Evolutionary conservation across 2,797 vertebrate species (phyloP).

Genomic region (Amphiprion clarkii): DNA sequence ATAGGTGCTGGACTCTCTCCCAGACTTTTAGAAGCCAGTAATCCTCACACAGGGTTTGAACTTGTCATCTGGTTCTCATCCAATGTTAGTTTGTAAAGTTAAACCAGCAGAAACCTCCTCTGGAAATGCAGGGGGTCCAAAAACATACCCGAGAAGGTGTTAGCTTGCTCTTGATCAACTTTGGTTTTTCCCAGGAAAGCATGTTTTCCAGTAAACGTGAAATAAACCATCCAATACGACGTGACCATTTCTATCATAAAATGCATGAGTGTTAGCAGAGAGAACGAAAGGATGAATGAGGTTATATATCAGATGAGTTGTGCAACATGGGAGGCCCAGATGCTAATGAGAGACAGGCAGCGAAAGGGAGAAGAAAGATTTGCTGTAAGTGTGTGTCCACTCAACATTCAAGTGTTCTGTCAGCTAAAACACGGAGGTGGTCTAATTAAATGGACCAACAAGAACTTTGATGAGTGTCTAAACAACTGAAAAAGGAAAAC

Average conservation of each 20-base stretch:
- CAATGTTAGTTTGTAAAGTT: neutral
- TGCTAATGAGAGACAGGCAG: too few relatives aligned
- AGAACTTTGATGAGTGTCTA: neutral
- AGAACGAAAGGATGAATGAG: neutral
- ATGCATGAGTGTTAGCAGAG: neutral
- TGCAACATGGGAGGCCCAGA: slow-evolving; percentile 20
- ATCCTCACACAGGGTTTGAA: slow-evolving; percentile 8
- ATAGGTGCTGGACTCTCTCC: slow-evolving; percentile 33
- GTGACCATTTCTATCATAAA: neutral
- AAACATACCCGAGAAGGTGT: neutral
- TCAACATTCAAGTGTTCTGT: neutral
- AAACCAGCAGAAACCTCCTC: neutral
- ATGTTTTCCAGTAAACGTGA: slow-evolving; percentile 5
- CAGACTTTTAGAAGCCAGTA: slow-evolving; percentile 1
- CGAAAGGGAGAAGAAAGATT: neutral
- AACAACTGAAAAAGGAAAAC: neutral
- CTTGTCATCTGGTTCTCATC: slow-evolving; percentile 46
- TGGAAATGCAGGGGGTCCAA: neutral
- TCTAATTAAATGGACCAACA: neutral
- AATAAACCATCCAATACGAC: neutral
- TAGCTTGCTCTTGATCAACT: neutral
- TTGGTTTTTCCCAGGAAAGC: neutral
- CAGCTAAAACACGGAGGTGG: neutral
- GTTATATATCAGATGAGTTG: slow-evolving; percentile 1
- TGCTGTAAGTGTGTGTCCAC: neutral